Conservation (phyloP, 2,797 vertebrate species). For the Hippoglossus hippoglossus region DNA sequence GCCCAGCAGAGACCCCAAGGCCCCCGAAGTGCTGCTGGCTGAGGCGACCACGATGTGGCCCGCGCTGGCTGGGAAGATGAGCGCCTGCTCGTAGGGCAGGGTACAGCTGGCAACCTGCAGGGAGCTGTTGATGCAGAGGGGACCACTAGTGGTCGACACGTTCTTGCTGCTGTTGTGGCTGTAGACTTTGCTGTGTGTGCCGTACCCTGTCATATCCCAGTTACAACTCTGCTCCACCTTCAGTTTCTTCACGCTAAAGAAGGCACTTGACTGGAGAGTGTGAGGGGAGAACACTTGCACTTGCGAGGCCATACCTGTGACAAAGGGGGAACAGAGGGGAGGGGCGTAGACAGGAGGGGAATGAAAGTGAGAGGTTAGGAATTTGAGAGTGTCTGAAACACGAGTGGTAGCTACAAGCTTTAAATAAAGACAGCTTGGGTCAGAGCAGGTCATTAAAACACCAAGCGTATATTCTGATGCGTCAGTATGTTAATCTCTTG, state of each 20-base stretch:
- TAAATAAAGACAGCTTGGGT: constrained; percentile 83
- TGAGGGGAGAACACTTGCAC: constrained; percentile 99
- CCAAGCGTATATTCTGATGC: constrained; percentile 39
- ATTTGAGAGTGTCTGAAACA: constrained; percentile 81
- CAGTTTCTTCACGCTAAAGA: constrained; percentile 99
- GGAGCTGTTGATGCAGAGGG: constrained; percentile 88
- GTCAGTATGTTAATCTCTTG: constrained; percentile 37
- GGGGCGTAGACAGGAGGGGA: constrained; percentile 55
- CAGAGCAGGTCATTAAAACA: constrained; percentile 72
- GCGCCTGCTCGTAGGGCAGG: constrained; percentile 96
- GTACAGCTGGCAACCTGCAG: constrained; percentile 89
- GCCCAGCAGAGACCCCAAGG: constrained; percentile 86
- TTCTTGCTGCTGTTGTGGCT: constrained; percentile 93
- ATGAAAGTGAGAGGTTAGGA: constrained; percentile 80
- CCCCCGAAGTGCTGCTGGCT: constrained; percentile 92
- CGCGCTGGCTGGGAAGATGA: constrained; percentile 94
- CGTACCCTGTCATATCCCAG: constrained; percentile 99
- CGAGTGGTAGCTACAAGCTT: constrained; percentile 73
- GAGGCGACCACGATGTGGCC: constrained; percentile 96
- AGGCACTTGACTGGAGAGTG: constrained; percentile 99
- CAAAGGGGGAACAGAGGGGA: constrained; percentile 50
- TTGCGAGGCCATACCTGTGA: constrained; percentile 99
- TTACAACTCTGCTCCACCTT: constrained; percentile 97
- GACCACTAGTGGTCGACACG: constrained; percentile 87
- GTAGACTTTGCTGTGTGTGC: constrained; percentile 96